A percentile compares a stretch with the other conserved stretches of the same genome.
phyloP scores from a whole-genome alignment of 1,140 invertebrate genomes.

The Oryzaephilus surinamensis region DNA sequence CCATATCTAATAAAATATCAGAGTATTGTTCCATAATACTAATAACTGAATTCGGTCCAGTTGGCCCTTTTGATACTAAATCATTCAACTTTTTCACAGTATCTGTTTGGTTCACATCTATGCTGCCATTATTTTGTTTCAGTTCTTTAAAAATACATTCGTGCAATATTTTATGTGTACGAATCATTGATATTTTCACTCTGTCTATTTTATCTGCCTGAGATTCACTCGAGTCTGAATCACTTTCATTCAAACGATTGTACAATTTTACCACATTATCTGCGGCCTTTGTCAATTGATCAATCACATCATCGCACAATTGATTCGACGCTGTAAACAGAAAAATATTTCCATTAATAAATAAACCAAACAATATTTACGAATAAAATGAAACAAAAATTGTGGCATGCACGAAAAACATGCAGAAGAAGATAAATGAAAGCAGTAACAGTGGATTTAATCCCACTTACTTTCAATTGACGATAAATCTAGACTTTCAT shows the following conservation, averaged over 20 bases:
- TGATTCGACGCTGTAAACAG: conserved; percentile 50
- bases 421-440: not conserved
- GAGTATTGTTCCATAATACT: conserved; percentile 57
- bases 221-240: conserved; percentile 25
- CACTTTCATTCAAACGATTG: conserved; percentile 41
- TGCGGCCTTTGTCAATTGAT: conserved; percentile 50
- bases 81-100: conserved; percentile 34
- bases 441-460: too few relatives aligned
- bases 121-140: conserved; percentile 27
- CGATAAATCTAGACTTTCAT: conserved; percentile 21
- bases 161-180: conserved; percentile 44
- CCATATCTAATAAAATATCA: conserved; percentile 47
- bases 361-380: not conserved
- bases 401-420: conserved; percentile 1
- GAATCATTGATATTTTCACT: conserved; percentile 41
- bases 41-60: conserved; percentile 42
- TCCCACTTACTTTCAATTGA: conserved; percentile 26
- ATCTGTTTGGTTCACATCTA: conserved; percentile 32
- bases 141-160: conserved; percentile 28
- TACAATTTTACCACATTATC: conserved; percentile 56
- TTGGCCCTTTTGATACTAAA: conserved; percentile 31
- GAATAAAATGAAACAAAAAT: too few relatives aligned
- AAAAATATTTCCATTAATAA: conserved; percentile 6
- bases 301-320: conserved; percentile 50
- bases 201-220: conserved; percentile 33